These are phyloP conservation scores for Fragum fragum DNA, from an alignment of 2,888 invertebrate species.

Conservation along the genomic window DNA sequence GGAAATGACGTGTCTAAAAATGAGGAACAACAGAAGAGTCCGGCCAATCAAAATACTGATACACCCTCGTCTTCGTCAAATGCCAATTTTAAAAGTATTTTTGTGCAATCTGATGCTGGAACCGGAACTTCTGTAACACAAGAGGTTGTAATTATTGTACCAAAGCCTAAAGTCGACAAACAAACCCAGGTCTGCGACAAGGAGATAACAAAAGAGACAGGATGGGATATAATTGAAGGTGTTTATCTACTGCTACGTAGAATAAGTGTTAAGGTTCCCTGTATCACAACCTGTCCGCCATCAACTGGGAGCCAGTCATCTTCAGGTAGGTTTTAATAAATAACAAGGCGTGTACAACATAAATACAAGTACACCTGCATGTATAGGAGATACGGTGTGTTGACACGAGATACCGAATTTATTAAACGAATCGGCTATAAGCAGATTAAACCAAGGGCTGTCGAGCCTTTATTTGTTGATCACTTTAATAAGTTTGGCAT, in stretches of 20 bases:
- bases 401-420: no score
- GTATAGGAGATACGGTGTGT: no score
- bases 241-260: constrained; percentile 48
- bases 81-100: constrained; percentile 48
- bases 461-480: no score
- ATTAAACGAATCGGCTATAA: no score
- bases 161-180: constrained; percentile 64
- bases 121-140: neutral
- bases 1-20: constrained; percentile 23
- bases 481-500: no score
- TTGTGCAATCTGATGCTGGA: constrained; percentile 8
- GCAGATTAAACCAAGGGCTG: no score
- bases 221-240: constrained; percentile 63
- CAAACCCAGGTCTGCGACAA: constrained; percentile 61
- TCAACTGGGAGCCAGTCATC: neutral
- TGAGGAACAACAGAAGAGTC: neutral
- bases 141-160: constrained; percentile 48
- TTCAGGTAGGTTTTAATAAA: neutral
- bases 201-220: constrained; percentile 73
- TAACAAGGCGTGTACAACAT: no score
- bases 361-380: no score
- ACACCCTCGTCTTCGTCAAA: neutral
- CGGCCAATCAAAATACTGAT: no score
- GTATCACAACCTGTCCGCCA: neutral
- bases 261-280: constrained; percentile 46